These are phyloP conservation scores for Epiblema foenella DNA, from an alignment of 2,888 invertebrate genomes.

Conservation along the genomic window DNA sequence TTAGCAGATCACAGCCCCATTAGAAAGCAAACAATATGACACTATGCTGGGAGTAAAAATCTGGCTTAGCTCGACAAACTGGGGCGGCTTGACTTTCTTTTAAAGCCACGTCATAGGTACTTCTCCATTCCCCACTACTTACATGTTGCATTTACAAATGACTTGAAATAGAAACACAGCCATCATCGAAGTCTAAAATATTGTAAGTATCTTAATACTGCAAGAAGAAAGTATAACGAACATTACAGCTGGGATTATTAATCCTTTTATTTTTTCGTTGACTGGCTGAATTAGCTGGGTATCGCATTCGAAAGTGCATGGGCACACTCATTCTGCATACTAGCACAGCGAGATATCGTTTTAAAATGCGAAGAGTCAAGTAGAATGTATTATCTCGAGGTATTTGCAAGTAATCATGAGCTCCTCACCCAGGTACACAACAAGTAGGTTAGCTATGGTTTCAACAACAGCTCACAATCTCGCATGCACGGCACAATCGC, in stretches of 20 bases:
- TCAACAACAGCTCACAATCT: constrained; percentile 31
- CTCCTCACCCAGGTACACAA: neutral
- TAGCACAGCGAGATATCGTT: neutral
- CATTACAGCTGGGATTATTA: neutral
- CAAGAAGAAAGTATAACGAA: neutral
- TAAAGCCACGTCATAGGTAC: no score
- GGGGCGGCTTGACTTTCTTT: no score
- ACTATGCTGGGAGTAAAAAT: neutral
- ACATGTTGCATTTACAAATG: neutral
- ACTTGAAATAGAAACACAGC: neutral
- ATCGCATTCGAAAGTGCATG: no score
- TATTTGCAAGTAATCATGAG: constrained; percentile 16
- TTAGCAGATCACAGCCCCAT: neutral
- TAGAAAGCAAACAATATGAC: neutral
- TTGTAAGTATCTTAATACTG: neutral
- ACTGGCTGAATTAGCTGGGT: neutral
- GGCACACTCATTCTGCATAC: neutral
- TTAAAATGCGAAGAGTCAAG: neutral
- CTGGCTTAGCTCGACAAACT: neutral
- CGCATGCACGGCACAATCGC: constrained; percentile 51
- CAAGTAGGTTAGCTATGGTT: no score
- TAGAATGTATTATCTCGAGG: neutral
- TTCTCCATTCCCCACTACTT: no score
- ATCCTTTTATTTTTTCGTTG: no score
- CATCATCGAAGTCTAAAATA: neutral